Percentiles rank a stretch among this genome's conserved stretches.
Evolutionary conservation across 2,113 vertebrate species (phyloP).

Genomic region (Cygnus buccinator): DNA sequence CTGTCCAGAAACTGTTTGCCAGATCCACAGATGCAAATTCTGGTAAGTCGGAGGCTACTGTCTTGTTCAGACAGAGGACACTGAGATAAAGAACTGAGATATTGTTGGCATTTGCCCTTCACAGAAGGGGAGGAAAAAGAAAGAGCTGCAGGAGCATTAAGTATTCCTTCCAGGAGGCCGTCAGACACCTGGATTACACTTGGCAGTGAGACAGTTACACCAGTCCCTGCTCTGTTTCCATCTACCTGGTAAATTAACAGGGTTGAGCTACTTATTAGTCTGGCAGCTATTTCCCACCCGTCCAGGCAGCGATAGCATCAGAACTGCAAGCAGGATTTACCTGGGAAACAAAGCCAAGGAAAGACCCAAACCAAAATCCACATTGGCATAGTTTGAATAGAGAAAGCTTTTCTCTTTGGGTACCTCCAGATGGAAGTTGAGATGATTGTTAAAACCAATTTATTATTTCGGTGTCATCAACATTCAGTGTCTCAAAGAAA

Average conservation of each 20-base stretch:
- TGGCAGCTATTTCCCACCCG: neutral
- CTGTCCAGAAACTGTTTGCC: conserved; percentile 11
- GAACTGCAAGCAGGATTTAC: neutral
- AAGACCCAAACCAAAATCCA: neutral
- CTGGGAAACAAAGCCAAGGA: neutral
- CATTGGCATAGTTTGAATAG: accelerated
- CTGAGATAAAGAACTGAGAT: neutral
- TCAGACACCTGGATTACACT: neutral
- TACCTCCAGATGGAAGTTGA: neutral
- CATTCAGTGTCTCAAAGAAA: neutral
- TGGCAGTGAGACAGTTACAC: neutral
- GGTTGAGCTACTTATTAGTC: neutral
- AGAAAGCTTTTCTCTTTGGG: neutral
- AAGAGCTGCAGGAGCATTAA: neutral
- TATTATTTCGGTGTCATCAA: accelerated
- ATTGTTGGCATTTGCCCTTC: neutral
- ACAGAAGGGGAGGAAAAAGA: neutral
- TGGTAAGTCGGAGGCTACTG: neutral
- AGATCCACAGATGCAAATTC: neutral
- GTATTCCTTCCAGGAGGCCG: neutral
- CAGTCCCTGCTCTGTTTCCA: neutral
- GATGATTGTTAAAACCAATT: neutral
- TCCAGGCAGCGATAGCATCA: accelerated
- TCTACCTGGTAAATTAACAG: neutral
- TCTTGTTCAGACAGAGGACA: neutral